A percentile compares a stretch with the other conserved stretches of the same genome.
These are phyloP conservation scores for Apostichopus leukothele DNA, from an alignment of 53 echinoderm and acorn worm genomes.

Conservation along the genomic window DNA sequence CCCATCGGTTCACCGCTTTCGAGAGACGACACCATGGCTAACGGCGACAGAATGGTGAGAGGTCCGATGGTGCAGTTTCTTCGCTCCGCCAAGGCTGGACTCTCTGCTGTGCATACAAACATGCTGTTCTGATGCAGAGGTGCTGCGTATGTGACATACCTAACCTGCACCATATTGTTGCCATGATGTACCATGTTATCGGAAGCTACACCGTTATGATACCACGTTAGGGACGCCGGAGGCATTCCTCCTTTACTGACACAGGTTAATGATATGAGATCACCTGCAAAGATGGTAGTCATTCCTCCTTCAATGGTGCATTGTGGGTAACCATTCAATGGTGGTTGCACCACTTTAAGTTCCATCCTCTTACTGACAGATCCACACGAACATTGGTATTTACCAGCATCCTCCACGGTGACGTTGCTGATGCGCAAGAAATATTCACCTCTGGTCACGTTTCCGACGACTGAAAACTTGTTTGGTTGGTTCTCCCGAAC, in stretches of 20 bases:
- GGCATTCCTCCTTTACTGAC: slow-evolving; percentile 67
- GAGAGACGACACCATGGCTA: slow-evolving; percentile 36
- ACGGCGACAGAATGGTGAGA: slow-evolving; percentile 58
- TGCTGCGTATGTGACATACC: slow-evolving; percentile 50
- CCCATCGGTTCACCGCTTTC: background rate
- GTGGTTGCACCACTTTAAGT: slow-evolving; percentile 56
- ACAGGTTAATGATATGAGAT: slow-evolving; percentile 67
- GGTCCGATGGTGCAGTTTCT: slow-evolving; percentile 77
- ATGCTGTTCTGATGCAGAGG: slow-evolving; percentile 51
- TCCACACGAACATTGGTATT: slow-evolving; percentile 76
- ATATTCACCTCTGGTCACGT: slow-evolving; percentile 60
- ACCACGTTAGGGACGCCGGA: slow-evolving; percentile 46
- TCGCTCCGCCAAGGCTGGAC: slow-evolving; percentile 54
- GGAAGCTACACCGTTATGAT: slow-evolving; percentile 15
- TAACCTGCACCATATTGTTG: slow-evolving; percentile 23
- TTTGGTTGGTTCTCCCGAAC: slow-evolving; percentile 12
- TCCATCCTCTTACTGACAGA: slow-evolving; percentile 9
- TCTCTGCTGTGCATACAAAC: slow-evolving; percentile 62
- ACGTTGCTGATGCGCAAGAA: slow-evolving; percentile 61
- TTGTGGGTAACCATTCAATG: slow-evolving; percentile 62
- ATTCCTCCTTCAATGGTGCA: slow-evolving; percentile 57
- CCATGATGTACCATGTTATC: slow-evolving; percentile 24
- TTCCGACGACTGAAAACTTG: slow-evolving; percentile 65
- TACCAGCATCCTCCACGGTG: slow-evolving; percentile 58
- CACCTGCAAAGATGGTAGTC: slow-evolving; percentile 57